These are phyloP conservation scores for Monopterus albus DNA, from an alignment of 2,113 vertebrate genomes.

Conservation along the genomic window DNA sequence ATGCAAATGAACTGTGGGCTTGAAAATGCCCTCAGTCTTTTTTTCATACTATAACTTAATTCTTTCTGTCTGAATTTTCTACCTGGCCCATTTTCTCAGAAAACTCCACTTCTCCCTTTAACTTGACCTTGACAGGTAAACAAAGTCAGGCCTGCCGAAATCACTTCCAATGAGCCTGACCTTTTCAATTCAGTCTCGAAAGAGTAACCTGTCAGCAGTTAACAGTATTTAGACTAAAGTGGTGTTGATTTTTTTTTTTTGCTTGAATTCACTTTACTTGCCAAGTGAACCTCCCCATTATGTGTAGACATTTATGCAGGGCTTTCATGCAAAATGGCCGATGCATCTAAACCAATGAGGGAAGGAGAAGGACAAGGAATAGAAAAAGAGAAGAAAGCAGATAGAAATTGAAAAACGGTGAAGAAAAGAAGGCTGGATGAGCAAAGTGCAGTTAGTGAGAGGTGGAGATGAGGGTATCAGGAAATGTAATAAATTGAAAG, in stretches of 20 bases:
- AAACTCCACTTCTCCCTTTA: conserved; percentile 1
- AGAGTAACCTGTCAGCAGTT: conserved; percentile 29
- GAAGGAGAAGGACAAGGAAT: neutral
- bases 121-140: conserved; percentile 18
- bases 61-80: neutral
- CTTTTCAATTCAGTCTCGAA: conserved; percentile 10
- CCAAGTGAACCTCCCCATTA: conserved; percentile 2
- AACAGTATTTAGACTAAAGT: conserved; percentile 12
- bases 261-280: conserved; percentile 3
- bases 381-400: neutral
- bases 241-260: neutral
- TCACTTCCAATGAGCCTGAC: conserved; percentile 6
- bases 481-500: conserved; percentile 17
- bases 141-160: conserved; percentile 25
- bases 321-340: neutral
- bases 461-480: conserved; percentile 17
- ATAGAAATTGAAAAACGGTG: neutral
- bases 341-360: neutral
- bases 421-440: neutral
- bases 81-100: neutral
- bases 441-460: neutral
- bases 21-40: neutral
- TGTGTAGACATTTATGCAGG: neutral
- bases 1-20: no score
- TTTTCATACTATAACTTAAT: neutral